Conservation (phyloP, 2,797 vertebrate genomes). For the Lepus townsendii region DNA sequence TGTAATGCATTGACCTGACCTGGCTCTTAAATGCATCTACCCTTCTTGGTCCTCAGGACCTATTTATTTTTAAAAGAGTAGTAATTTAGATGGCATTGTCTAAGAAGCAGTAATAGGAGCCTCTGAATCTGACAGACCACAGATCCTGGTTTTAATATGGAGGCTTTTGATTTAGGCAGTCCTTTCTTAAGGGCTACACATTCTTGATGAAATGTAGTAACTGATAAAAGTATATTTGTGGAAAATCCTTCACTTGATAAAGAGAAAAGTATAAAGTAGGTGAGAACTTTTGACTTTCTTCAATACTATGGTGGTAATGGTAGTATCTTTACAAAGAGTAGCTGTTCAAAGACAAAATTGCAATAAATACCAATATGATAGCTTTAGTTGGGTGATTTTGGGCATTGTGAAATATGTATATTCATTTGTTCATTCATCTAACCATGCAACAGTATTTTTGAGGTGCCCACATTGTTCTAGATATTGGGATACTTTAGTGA, state of each 20-base stretch:
- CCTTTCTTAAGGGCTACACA: background rate
- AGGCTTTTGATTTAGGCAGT: background rate
- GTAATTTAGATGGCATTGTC: conserved; percentile 5
- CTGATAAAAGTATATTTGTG: background rate
- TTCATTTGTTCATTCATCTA: background rate
- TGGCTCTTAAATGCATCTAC: background rate
- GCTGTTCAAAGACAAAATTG: background rate
- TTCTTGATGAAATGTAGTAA: background rate
- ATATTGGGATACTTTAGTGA: background rate
- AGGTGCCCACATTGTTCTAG: background rate
- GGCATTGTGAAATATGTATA: background rate
- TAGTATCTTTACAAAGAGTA: conserved; percentile 2
- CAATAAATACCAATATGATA: background rate
- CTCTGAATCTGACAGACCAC: background rate
- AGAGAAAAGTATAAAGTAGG: background rate
- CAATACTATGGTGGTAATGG: background rate
- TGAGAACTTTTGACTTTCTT: conserved; percentile 18
- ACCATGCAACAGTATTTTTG: background rate
- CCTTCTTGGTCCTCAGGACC: background rate
- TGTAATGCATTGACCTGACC: background rate
- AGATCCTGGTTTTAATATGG: background rate
- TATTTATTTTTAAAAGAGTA: conserved; percentile 31
- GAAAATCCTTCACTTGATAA: conserved; percentile 7
- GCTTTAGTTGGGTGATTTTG: conserved; percentile 5
- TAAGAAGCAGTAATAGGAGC: background rate